Evolutionary conservation across 2,113 vertebrate species (phyloP).

Genomic region (Aldabrachelys gigantea): DNA sequence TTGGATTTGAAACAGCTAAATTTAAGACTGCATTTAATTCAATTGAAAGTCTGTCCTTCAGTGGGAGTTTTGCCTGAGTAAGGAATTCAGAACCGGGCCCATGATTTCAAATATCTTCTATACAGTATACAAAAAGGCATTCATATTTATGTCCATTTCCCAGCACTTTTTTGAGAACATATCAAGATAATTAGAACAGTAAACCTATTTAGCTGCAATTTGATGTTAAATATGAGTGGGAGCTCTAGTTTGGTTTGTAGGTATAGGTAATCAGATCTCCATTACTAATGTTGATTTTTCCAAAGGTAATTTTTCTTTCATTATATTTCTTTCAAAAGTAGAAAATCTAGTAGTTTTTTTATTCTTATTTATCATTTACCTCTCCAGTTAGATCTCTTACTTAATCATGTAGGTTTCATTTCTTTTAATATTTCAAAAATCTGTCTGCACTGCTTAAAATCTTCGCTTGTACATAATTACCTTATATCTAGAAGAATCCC

Average conservation of each 20-base stretch:
- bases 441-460: background rate
- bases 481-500: background rate
- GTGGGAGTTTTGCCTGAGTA: background rate
- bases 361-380: background rate
- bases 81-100: background rate
- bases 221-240: background rate
- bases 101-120: background rate
- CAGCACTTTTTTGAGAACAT: background rate
- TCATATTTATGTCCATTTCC: background rate
- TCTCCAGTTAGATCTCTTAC: background rate
- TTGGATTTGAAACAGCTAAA: background rate
- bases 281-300: background rate
- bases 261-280: background rate
- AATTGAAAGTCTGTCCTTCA: background rate
- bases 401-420: background rate
- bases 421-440: constrained; percentile 7
- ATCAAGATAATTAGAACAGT: background rate
- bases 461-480: background rate
- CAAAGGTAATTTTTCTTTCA: background rate
- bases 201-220: background rate
- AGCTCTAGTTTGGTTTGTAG: background rate
- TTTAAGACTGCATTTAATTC: background rate
- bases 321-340: background rate
- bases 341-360: background rate
- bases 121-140: background rate